Base-by-base conservation (phyloP, 2,113 vertebrate species). In the Anguilla japonica region DNA sequence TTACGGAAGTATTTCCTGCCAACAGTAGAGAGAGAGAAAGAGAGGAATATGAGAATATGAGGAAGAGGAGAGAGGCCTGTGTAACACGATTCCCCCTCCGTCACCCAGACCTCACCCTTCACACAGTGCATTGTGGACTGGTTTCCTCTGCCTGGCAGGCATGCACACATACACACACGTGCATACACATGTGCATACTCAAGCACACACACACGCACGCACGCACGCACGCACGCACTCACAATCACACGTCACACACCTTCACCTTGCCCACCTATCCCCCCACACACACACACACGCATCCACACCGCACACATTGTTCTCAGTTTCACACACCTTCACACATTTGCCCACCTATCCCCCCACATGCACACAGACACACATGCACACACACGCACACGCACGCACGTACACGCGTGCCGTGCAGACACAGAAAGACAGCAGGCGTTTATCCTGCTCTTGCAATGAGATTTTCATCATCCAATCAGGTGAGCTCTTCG, bases 391-490 rank as follows among this genome's bases (percentile, higher is more conserved):
- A 71, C 15, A 71, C 22, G 41, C 53, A 79, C 81, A 39, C 83
- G 29, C 39, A 41, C 86, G 41, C 57, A 41, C 82, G 3, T 16
- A 79, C 18, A 81, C 18, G 46, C 0, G 85, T 0, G n/a, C n/a
- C n/a, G 86, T 22, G 41, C 57, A 50, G 84, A 29, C 26, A 34
- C 46, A 81, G 0, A 53, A 86, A 83, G 75, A 89, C 60, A 81
- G 87, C 82, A 78, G 89, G 88, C 91, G 92, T 92, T 94, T 89
- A 91, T 90, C 89, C 88, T 91, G 85, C 90, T 93, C 89, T 89
- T 88, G 75, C 90, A 88, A 93, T 93, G 86, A 91, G 89, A 91
- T 40, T 89, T 93, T 92, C 87, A 94, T 92, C n/a, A n/a, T 88
- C 89, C n/a, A n/a, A 50, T 56, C 39, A 13, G 57, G 81, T 79